Evolutionary conservation across 2,113 vertebrate species (phyloP).

Genomic region (Leucosticte australis): DNA sequence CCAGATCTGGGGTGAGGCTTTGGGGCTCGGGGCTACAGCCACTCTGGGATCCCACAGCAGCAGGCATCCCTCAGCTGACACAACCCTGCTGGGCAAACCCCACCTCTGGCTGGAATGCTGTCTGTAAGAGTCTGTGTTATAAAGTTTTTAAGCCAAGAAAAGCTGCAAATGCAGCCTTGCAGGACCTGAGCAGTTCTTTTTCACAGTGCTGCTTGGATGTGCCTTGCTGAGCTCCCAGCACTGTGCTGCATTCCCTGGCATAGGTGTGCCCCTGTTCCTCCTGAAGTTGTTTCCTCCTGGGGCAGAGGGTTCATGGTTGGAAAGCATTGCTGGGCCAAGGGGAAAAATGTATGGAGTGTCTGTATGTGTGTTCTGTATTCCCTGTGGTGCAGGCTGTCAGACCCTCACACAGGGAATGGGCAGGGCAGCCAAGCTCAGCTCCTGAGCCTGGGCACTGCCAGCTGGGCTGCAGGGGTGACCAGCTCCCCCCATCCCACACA

Average conservation of each 20-base stretch:
- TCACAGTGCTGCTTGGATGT: not conserved
- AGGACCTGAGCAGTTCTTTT: not conserved
- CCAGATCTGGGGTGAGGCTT: not conserved
- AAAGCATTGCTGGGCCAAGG: not conserved
- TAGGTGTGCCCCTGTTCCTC: not conserved
- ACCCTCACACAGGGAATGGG: not conserved
- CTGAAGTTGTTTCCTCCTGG: not conserved
- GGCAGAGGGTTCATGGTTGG: not conserved
- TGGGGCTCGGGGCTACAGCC: not conserved
- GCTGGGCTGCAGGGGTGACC: not conserved
- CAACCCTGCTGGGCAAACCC: not conserved
- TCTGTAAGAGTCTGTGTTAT: not conserved
- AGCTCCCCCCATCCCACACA: fast-evolving
- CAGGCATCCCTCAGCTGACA: not conserved
- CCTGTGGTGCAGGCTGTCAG: not conserved
- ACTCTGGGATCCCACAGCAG: not conserved
- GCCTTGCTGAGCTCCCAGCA: not conserved
- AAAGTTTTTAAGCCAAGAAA: not conserved
- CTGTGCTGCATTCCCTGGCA: not conserved
- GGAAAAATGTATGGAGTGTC: not conserved
- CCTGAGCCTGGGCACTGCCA: not conserved
- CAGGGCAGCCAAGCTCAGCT: not conserved
- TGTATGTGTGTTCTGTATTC: not conserved
- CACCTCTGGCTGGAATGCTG: not conserved
- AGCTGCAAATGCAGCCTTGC: not conserved